Evolutionary conservation across 2,888 invertebrate species (phyloP), one percentile per base, ranked within the genome.

Genomic region (Cetonia aurata): DNA sequence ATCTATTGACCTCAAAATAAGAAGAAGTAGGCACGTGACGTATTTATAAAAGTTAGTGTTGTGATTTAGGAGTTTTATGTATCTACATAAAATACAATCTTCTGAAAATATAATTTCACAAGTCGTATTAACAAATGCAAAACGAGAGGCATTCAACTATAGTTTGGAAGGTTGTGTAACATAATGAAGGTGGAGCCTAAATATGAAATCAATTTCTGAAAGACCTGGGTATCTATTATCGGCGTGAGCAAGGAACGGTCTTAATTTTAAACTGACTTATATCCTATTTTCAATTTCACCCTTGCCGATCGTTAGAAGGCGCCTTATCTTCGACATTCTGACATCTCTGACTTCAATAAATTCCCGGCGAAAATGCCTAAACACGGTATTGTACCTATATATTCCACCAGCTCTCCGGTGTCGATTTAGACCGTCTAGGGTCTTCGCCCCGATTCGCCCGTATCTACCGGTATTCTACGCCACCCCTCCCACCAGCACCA

Each of bases 291-390:
- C 62, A 46, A 62, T 62, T 62, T 62, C 15, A 15, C 62, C 48
- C 50, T 12, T 44, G 48, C 46, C 55, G 55, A 15, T 56, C 55
- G 55, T 56, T 56, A 56, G 50, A 62, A 62, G 19, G 62, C 50
- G 62, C 62, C 62, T 50, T 48, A 50, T 73, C 73, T 75, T 77
- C 75, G 72, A 73, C 73, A 68, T 75, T 76, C 70, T 72, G 76
- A 76, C 77, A 76, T 75, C 76, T 75, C 72, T 74, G 71, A 37
- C 70, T 74, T 75, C 75, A 77, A 77, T 78, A 78, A 78, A 78
- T 78, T 77, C 72, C 72, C 75, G 69, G 69, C 66, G 73, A 77
- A 77, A 77, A 56, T 37, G 77, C 76, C 77, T 76, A 76, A 76
- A 74, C 75, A 76, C 75, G 71, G 72, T 75, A 76, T 77, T 77